Evolutionary conservation across 2,797 vertebrate genomes (phyloP).

Genomic region (Myoxocephalus aenaeus): DNA sequence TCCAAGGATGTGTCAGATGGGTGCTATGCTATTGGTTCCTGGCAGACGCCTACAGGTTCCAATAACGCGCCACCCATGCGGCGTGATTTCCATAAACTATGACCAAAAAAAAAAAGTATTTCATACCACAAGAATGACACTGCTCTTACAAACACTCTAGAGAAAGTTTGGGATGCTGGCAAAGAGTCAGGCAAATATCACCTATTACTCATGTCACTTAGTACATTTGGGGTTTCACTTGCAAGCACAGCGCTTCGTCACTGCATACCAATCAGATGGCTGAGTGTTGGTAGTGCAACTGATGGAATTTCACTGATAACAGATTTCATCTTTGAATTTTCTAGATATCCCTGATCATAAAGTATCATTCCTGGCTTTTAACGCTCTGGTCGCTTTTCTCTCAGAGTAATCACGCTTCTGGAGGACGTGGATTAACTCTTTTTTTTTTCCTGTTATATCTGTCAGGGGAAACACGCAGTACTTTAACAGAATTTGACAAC

Average conservation of each 20-base stretch:
- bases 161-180: conserved; percentile 79
- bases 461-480: conserved; percentile 63
- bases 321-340: conserved; percentile 82
- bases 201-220: conserved; percentile 88
- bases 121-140: conserved; percentile 74
- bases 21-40: conserved; percentile 58
- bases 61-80: conserved; percentile 60
- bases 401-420: conserved; percentile 35
- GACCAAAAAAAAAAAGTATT: conserved; percentile 63
- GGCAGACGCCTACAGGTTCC: conserved; percentile 59
- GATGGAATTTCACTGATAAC: conserved; percentile 89
- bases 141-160: conserved; percentile 69
- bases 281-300: conserved; percentile 86
- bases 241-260: conserved; percentile 85
- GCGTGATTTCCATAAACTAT: conserved; percentile 72
- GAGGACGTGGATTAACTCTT: conserved; percentile 78
- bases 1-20: conserved; percentile 57
- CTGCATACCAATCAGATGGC: conserved; percentile 87
- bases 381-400: conserved; percentile 34
- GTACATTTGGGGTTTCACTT: conserved; percentile 86
- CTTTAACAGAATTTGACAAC: conserved; percentile 68
- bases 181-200: conserved; percentile 83
- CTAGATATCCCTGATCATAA: conserved; percentile 74
- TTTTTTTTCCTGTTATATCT: conserved; percentile 47
- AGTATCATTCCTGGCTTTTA: conserved; percentile 54